phyloP scores from a whole-genome alignment of 1,140 invertebrate species.

The Zaprionus gabonicus region DNA sequence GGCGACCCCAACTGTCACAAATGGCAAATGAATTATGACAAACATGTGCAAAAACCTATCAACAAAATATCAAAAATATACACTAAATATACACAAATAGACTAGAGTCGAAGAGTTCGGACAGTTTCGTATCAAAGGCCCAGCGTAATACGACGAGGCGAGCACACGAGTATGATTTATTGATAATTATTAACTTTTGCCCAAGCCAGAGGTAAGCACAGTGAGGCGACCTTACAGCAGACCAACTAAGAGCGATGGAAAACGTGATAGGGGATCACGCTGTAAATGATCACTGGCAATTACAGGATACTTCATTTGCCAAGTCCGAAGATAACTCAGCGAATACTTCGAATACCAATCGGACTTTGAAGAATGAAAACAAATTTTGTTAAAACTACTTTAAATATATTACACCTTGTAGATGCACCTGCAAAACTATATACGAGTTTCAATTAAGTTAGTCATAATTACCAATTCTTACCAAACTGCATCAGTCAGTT shows the following conservation, averaged over 20 bases:
- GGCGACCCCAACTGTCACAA: slow-evolving; percentile 56
- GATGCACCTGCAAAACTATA: too few relatives aligned
- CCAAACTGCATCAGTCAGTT: not conserved
- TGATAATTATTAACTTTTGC: slow-evolving; percentile 42
- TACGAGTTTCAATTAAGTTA: too few relatives aligned
- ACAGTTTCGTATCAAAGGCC: slow-evolving; percentile 14
- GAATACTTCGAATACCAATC: too few relatives aligned
- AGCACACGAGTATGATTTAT: slow-evolving; percentile 66
- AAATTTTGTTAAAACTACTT: too few relatives aligned
- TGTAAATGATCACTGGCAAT: too few relatives aligned
- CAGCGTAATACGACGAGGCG: slow-evolving; percentile 38
- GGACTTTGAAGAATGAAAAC: too few relatives aligned
- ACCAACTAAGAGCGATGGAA: not conserved
- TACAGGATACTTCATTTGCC: too few relatives aligned
- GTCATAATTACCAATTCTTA: too few relatives aligned
- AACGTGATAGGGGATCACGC: not conserved
- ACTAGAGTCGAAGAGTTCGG: slow-evolving; percentile 62
- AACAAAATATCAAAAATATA: slow-evolving; percentile 54
- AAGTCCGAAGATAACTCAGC: too few relatives aligned
- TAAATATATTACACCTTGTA: too few relatives aligned
- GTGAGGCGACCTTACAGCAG: slow-evolving; percentile 2
- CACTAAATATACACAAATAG: slow-evolving; percentile 13
- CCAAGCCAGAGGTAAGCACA: slow-evolving; percentile 29
- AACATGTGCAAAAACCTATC: slow-evolving; percentile 78
- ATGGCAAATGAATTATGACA: slow-evolving; percentile 67